These are phyloP conservation scores for Euproctis similis DNA, from an alignment of 2,888 invertebrate genomes.

Conservation along the genomic window DNA sequence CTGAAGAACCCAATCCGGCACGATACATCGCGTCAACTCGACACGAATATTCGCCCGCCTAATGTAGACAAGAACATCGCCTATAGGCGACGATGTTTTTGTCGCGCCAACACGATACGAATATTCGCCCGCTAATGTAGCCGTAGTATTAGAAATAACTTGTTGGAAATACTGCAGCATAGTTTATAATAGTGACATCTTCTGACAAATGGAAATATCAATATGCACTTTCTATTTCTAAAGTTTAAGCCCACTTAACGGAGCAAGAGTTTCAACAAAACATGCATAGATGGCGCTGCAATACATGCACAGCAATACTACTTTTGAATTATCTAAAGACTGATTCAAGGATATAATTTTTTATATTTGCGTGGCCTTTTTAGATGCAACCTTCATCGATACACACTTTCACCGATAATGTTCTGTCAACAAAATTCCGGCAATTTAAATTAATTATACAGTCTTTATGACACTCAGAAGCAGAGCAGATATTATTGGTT, in stretches of 20 bases:
- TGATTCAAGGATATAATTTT: slow-evolving; percentile 25
- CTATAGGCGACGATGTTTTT: too few relatives aligned
- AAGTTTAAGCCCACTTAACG: too few relatives aligned
- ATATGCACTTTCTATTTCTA: slow-evolving; percentile 8
- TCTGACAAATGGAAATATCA: slow-evolving; percentile 1
- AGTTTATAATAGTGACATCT: slow-evolving; percentile 1
- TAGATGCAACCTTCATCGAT: slow-evolving; percentile 42
- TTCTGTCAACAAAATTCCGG: slow-evolving; percentile 56
- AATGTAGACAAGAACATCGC: too few relatives aligned
- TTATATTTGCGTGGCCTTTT: slow-evolving; percentile 33
- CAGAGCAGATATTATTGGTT: too few relatives aligned
- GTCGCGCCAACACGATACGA: too few relatives aligned
- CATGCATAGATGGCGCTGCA: slow-evolving; percentile 39
- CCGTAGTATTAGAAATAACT: too few relatives aligned
- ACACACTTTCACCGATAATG: slow-evolving; percentile 53
- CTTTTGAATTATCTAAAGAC: slow-evolving; percentile 1
- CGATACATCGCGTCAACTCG: too few relatives aligned
- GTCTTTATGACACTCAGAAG: too few relatives aligned
- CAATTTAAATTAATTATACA: slow-evolving; percentile 43
- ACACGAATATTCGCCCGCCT: too few relatives aligned
- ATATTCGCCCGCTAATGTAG: too few relatives aligned
- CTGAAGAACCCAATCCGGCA: too few relatives aligned
- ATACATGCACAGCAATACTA: slow-evolving; percentile 4
- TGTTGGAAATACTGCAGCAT: too few relatives aligned
- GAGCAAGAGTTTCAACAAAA: background rate